These are phyloP conservation scores for Cancer borealis DNA, from an alignment of 2,888 invertebrate species.

Conservation along the genomic window DNA sequence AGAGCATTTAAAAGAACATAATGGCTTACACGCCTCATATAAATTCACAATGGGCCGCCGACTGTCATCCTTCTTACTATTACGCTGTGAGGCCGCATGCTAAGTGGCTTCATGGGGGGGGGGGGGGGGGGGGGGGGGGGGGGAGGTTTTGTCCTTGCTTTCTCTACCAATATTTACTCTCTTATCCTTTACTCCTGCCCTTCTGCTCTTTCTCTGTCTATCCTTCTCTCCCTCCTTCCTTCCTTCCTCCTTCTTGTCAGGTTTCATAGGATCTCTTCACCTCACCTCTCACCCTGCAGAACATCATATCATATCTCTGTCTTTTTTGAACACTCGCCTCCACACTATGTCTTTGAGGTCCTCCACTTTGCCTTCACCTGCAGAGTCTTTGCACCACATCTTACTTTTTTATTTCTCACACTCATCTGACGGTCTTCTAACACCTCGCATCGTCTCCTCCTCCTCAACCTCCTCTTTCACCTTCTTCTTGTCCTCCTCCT, in stretches of 20 bases:
- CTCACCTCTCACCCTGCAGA: background rate
- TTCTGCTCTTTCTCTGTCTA: background rate
- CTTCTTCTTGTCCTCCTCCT: background rate
- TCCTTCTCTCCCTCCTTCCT: background rate
- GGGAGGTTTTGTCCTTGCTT: background rate
- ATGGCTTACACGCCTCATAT: constrained; percentile 49
- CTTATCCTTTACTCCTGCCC: background rate
- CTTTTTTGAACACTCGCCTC: constrained; percentile 2
- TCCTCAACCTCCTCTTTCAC: background rate
- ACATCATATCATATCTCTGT: background rate
- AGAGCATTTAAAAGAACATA: background rate
- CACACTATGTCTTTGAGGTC: constrained; percentile 13
- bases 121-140: too few species aligned
- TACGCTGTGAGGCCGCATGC: constrained; percentile 4
- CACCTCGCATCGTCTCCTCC: background rate
- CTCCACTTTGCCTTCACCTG: background rate
- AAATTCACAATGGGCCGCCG: constrained; percentile 42
- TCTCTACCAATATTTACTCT: background rate
- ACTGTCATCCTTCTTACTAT: constrained; percentile 36
- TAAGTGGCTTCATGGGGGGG: background rate
- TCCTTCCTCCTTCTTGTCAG: background rate
- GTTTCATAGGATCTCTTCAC: background rate
- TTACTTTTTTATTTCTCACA: background rate
- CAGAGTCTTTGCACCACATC: background rate
- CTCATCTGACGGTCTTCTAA: background rate